Conservation (phyloP, 2,888 invertebrate species). For the Falcaria lacertinaria region DNA sequence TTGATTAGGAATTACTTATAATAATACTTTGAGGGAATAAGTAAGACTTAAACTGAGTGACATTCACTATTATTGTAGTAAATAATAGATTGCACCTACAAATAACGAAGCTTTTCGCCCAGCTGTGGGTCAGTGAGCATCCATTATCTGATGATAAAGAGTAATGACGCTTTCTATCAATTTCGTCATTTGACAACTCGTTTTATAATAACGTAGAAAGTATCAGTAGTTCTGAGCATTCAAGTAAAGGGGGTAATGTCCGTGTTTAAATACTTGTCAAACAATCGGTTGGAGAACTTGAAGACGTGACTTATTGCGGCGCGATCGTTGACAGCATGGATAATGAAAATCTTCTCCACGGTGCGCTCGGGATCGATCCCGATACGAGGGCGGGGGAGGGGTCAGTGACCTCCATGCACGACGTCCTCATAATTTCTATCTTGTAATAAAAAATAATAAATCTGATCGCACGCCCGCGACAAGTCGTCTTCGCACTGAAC, state of each 20-base stretch:
- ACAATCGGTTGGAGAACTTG: slow-evolving; percentile 23
- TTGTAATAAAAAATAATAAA: slow-evolving; percentile 61
- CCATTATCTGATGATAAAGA: not conserved
- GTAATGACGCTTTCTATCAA: slow-evolving; percentile 25
- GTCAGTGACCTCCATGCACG: slow-evolving; percentile 54
- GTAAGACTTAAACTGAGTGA: no score
- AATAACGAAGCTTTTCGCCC: not conserved
- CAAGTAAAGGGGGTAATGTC: slow-evolving; percentile 39
- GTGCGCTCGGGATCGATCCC: slow-evolving; percentile 38
- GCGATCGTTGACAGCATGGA: slow-evolving; percentile 54
- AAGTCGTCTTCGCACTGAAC: not conserved
- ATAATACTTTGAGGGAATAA: no score
- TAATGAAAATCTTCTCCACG: slow-evolving; percentile 41
- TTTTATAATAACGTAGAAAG: slow-evolving; percentile 24
- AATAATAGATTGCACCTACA: no score
- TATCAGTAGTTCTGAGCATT: slow-evolving; percentile 20
- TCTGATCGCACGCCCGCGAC: slow-evolving; percentile 33
- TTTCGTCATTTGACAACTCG: slow-evolving; percentile 22
- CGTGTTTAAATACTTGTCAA: slow-evolving; percentile 34
- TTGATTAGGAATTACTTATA: no score
- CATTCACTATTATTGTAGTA: no score
- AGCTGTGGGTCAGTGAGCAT: not conserved
- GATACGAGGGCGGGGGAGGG: slow-evolving; percentile 23
- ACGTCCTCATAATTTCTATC: slow-evolving; percentile 50
- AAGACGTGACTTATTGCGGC: slow-evolving; percentile 48